These are phyloP conservation scores for Tachycineta bicolor DNA, from an alignment of 2,113 vertebrate genomes.

Conservation along the genomic window DNA sequence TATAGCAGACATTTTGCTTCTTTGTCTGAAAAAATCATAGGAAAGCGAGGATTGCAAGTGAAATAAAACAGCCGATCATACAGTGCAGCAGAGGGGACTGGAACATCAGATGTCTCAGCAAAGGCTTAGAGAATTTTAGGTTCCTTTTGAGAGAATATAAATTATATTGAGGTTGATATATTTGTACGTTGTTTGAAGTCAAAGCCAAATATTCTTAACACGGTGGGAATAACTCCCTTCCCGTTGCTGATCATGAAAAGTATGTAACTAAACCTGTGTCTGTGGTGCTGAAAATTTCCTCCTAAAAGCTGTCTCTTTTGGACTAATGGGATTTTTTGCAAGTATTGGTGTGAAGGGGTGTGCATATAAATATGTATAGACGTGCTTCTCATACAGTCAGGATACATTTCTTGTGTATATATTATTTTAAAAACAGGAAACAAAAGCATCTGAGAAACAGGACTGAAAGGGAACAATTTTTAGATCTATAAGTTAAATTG, in stretches of 20 bases:
- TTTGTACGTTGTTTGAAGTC: constrained; percentile 36
- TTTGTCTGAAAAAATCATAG: constrained; percentile 61
- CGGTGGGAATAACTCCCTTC: background rate
- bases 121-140: constrained; percentile 50
- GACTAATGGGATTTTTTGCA: constrained; percentile 24
- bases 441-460: background rate
- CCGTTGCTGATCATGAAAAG: background rate
- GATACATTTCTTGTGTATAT: background rate
- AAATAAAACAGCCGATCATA: constrained; percentile 2
- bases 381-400: background rate
- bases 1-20: constrained; percentile 59
- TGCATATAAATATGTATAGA: constrained; percentile 28
- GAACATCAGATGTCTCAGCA: constrained; percentile 40
- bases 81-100: background rate
- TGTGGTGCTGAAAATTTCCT: constrained; percentile 30
- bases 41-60: background rate
- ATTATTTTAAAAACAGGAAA: background rate
- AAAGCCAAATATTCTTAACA: constrained; percentile 31
- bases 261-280: background rate
- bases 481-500: constrained; percentile 25
- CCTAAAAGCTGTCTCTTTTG: constrained; percentile 14
- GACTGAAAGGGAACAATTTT: background rate
- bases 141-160: constrained; percentile 51
- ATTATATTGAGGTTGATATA: constrained; percentile 47
- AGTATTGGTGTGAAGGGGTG: background rate